Conservation (phyloP, 1,140 invertebrate species). For the Nomia melanderi region DNA sequence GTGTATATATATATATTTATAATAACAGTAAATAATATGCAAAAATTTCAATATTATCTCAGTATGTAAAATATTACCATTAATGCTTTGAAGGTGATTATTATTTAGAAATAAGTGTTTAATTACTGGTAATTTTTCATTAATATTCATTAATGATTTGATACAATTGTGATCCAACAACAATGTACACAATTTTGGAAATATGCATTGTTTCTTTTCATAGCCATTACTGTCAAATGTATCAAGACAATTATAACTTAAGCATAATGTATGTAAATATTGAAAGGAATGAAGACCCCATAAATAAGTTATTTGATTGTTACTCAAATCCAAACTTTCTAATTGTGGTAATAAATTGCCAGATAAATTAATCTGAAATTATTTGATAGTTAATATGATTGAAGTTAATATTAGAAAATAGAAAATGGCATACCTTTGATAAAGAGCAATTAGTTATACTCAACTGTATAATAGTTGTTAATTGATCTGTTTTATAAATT, state of each 20-base stretch:
- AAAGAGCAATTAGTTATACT: conserved; percentile 54
- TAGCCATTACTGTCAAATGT: conserved; percentile 18
- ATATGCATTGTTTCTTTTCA: conserved; percentile 4
- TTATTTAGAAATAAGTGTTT: conserved; percentile 61
- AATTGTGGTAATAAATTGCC: conserved; percentile 50
- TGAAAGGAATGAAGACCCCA: conserved; percentile 50
- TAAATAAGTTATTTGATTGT: conserved; percentile 59
- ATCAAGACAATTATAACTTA: conserved; percentile 62
- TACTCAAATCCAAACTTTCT: conserved; percentile 63
- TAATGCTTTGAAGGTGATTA: conserved; percentile 47
- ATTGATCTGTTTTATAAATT: conserved; percentile 28
- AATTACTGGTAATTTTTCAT: conserved; percentile 40
- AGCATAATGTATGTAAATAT: conserved; percentile 54
- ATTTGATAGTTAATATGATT: not conserved
- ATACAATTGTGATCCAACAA: conserved; percentile 62
- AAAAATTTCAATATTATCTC: not conserved
- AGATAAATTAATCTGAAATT: conserved; percentile 49
- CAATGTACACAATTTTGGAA: conserved; percentile 55
- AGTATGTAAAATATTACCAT: conserved; percentile 44
- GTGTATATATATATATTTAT: conserved; percentile 11
- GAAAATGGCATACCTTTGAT: conserved; percentile 44
- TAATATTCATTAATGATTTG: conserved; percentile 40
- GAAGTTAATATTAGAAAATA: not conserved
- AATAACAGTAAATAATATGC: not conserved
- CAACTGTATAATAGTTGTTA: conserved; percentile 53